These are phyloP conservation scores for Erinaceus europaeus DNA, from an alignment of 2,113 vertebrate species.

Conservation along the genomic window DNA sequence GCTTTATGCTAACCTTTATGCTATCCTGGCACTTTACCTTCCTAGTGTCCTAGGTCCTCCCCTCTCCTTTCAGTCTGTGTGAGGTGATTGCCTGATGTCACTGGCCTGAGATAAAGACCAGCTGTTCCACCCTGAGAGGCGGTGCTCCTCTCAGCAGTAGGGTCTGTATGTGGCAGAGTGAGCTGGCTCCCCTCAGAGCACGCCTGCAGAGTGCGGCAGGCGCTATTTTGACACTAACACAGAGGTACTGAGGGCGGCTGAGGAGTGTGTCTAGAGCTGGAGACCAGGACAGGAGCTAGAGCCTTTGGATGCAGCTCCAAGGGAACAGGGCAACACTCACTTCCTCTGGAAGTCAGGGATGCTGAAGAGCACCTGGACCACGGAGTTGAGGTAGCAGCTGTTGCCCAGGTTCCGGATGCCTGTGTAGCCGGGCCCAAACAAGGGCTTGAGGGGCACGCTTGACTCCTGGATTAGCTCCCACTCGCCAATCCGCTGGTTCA, in stretches of 20 bases:
- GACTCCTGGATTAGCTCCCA: slow-evolving; percentile 99
- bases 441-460: slow-evolving; percentile 90
- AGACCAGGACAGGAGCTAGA: neutral
- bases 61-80: neutral
- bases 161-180: too few species aligned
- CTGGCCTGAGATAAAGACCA: slow-evolving; percentile 39
- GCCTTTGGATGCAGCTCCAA: neutral
- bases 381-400: slow-evolving; percentile 99
- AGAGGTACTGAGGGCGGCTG: neutral
- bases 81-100: neutral
- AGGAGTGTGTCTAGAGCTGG: neutral
- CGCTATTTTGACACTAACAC: neutral
- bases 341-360: slow-evolving; percentile 98
- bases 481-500: slow-evolving; percentile 98
- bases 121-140: neutral
- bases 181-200: neutral
- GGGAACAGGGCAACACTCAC: slow-evolving; percentile 83
- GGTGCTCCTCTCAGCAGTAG: too few species aligned
- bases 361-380: slow-evolving; percentile 99
- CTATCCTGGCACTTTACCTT: neutral
- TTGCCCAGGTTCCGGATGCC: slow-evolving; percentile 98
- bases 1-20: neutral
- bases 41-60: neutral
- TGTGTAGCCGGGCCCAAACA: slow-evolving; percentile 94
- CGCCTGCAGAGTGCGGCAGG: neutral